These are phyloP conservation scores for Stercorarius parasiticus DNA, from an alignment of 2,113 vertebrate genomes.

Conservation along the genomic window DNA sequence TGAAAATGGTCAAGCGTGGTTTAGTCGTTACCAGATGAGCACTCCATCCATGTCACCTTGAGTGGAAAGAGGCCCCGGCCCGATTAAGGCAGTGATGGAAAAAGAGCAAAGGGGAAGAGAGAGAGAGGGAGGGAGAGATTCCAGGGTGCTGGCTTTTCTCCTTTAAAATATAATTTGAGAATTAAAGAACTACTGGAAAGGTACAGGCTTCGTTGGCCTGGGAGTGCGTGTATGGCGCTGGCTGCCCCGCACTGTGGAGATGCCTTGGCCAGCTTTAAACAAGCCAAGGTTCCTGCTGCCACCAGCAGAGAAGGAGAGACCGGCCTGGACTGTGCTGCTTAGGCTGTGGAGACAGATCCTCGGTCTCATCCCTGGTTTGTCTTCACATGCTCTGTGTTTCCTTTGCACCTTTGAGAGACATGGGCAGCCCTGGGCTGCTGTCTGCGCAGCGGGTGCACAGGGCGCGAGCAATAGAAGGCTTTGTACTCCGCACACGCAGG, in stretches of 20 bases:
- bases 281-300: not conserved
- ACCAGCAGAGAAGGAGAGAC: not conserved
- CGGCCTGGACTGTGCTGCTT: accelerated
- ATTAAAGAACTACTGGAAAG: not conserved
- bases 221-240: accelerated
- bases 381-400: not conserved
- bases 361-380: not conserved
- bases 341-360: not conserved
- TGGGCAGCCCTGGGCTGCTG: not conserved
- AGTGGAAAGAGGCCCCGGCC: not conserved
- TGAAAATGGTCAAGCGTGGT: not conserved
- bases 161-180: not conserved
- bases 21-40: not conserved
- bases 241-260: accelerated
- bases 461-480: not conserved
- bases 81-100: not conserved
- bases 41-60: not conserved
- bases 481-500: not conserved
- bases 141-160: not conserved
- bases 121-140: not conserved
- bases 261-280: not conserved
- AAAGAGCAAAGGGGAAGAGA: not conserved
- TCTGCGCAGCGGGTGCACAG: not conserved
- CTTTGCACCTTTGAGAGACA: not conserved
- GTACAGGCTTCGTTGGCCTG: not conserved